A percentile compares a stretch with the other conserved stretches of the same genome.
These are phyloP conservation scores for Neomorphus geoffroyi DNA, from an alignment of 2,797 vertebrate species.

Conservation along the genomic window DNA sequence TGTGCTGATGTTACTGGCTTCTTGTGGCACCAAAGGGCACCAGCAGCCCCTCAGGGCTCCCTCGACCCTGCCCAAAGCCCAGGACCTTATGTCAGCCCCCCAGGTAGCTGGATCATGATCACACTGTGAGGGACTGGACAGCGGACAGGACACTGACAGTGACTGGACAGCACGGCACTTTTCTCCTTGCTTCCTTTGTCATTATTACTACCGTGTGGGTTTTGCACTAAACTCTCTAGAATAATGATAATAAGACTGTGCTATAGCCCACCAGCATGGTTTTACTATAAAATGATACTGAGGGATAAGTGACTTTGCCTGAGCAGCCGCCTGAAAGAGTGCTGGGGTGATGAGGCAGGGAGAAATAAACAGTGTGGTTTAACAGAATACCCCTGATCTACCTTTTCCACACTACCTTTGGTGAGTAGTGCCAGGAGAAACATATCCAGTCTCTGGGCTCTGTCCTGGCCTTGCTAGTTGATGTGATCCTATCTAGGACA, in stretches of 20 bases:
- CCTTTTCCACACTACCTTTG: not conserved
- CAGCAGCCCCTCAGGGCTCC: accelerated
- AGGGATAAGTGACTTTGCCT: not conserved
- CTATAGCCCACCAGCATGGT: too few relatives aligned
- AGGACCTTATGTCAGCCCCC: not conserved
- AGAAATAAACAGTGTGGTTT: accelerated
- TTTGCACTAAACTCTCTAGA: not conserved
- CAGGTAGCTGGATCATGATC: accelerated
- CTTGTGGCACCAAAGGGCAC: not conserved
- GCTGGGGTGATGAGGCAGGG: not conserved
- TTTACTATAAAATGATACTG: not conserved
- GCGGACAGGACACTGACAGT: accelerated
- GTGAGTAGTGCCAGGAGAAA: not conserved
- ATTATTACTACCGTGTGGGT: accelerated
- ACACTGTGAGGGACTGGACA: accelerated
- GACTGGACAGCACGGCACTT: not conserved
- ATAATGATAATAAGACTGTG: not conserved
- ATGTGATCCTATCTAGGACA: not conserved
- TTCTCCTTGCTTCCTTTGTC: not conserved
- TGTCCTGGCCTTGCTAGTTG: not conserved
- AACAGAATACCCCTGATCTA: not conserved
- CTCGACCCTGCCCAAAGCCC: not conserved
- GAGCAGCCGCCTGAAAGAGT: not conserved
- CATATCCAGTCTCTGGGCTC: not conserved
- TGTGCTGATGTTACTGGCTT: not conserved